phyloP scores from a whole-genome alignment of 2,888 invertebrate genomes.

The Eulithis testata region DNA sequence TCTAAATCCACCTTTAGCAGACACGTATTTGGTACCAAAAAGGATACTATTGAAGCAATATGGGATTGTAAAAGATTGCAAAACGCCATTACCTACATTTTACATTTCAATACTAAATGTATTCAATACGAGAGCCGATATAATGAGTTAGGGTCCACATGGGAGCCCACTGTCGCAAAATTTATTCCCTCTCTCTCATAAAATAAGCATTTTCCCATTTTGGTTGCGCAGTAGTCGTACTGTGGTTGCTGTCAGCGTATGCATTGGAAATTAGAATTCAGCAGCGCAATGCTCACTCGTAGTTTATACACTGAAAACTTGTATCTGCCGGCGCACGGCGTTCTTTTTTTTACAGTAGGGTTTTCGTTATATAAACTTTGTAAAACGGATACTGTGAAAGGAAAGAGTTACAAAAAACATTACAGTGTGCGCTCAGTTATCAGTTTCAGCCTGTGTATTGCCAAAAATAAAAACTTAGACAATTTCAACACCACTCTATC shows the following conservation, averaged over 20 bases:
- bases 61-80: slow-evolving; percentile 10
- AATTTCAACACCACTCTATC: too few relatives aligned
- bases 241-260: slow-evolving; percentile 10
- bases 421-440: too few relatives aligned
- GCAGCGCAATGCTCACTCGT: slow-evolving; percentile 4
- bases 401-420: too few relatives aligned
- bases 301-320: not conserved
- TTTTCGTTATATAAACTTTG: too few relatives aligned
- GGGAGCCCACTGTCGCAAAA: slow-evolving; percentile 33
- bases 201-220: slow-evolving; percentile 46
- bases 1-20: too few relatives aligned
- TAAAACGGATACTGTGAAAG: too few relatives aligned
- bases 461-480: too few relatives aligned
- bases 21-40: slow-evolving; percentile 10
- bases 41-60: slow-evolving; percentile 1
- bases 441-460: too few relatives aligned
- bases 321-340: too few relatives aligned
- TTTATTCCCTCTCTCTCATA: slow-evolving; percentile 42
- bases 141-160: slow-evolving; percentile 42
- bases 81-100: slow-evolving; percentile 28
- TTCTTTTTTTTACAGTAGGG: too few relatives aligned
- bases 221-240: slow-evolving; percentile 39
- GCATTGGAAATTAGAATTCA: slow-evolving; percentile 13
- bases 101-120: slow-evolving; percentile 29
- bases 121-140: slow-evolving; percentile 27